Percentiles rank a stretch among this genome's conserved stretches.
Evolutionary conservation across 2,113 vertebrate species (phyloP).

Genomic region (Atrichornis clamosus): DNA sequence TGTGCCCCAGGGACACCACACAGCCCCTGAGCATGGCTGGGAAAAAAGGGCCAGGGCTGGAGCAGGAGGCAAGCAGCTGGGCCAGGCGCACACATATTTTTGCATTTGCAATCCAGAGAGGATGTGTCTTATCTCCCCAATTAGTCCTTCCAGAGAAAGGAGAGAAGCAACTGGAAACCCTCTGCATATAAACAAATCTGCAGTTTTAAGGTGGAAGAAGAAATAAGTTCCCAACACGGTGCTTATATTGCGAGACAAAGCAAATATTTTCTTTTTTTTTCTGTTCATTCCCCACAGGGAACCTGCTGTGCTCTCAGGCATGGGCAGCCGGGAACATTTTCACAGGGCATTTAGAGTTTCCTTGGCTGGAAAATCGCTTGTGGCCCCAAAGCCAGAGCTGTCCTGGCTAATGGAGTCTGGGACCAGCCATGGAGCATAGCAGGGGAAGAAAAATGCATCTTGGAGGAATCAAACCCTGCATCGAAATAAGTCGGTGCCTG

Average conservation of each 20-base stretch:
- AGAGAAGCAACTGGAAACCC: background rate
- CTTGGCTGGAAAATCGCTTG: background rate
- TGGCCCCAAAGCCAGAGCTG: background rate
- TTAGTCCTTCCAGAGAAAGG: background rate
- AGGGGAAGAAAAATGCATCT: background rate
- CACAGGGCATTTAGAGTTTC: background rate
- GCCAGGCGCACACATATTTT: background rate
- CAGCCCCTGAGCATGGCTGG: background rate
- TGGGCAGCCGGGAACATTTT: background rate
- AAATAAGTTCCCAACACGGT: background rate
- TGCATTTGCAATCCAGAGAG: background rate
- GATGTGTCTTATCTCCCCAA: background rate
- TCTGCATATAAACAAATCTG: background rate
- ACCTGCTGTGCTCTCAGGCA: background rate
- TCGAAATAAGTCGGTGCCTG: background rate
- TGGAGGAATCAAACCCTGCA: background rate
- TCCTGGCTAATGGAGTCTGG: background rate
- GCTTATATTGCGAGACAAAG: background rate
- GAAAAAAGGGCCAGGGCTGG: background rate
- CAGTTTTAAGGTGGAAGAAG: background rate
- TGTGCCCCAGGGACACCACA: background rate
- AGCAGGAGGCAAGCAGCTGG: background rate
- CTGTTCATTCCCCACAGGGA: background rate
- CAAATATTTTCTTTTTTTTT: background rate
- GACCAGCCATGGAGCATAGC: background rate